phyloP scores from a whole-genome alignment of 1,140 invertebrate genomes.

The Lethrus apterus region DNA sequence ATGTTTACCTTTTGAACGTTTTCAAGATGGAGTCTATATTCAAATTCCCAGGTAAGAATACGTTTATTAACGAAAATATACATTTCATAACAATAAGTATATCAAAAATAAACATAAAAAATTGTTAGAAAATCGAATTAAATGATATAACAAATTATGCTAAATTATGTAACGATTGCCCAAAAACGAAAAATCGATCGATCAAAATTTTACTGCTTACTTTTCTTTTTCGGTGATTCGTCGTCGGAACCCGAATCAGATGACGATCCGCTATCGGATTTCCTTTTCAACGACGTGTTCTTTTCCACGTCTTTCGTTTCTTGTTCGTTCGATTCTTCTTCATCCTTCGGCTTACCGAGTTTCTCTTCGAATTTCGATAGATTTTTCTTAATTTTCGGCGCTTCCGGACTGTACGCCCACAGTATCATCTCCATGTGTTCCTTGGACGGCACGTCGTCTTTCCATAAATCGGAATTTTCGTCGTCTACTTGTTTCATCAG shows the following conservation, averaged over 20 bases:
- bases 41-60: too few species aligned
- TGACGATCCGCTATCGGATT: slow-evolving; percentile 3
- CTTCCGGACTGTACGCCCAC: slow-evolving; percentile 58
- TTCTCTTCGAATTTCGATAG: slow-evolving; percentile 34
- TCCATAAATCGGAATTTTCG: slow-evolving; percentile 47
- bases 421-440: slow-evolving; percentile 53
- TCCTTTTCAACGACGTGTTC: slow-evolving; percentile 25
- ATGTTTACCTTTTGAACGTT: too few species aligned
- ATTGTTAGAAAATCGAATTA: not conserved
- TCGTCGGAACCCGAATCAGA: slow-evolving; percentile 24
- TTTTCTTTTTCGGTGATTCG: slow-evolving; percentile 33
- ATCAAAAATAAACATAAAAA: not conserved
- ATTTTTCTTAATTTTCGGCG: slow-evolving; percentile 44
- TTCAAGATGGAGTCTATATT: too few species aligned
- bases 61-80: too few species aligned
- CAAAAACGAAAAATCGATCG: not conserved
- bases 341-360: slow-evolving; percentile 22
- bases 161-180: not conserved
- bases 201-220: slow-evolving; percentile 18
- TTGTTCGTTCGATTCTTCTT: slow-evolving; percentile 16
- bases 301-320: slow-evolving; percentile 16
- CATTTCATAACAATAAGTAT: too few species aligned
- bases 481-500: slow-evolving; percentile 48
- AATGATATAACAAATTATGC: not conserved
- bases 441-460: slow-evolving; percentile 51